phyloP scores from a whole-genome alignment of 2,888 invertebrate species.

The Drosophila helvetica region DNA sequence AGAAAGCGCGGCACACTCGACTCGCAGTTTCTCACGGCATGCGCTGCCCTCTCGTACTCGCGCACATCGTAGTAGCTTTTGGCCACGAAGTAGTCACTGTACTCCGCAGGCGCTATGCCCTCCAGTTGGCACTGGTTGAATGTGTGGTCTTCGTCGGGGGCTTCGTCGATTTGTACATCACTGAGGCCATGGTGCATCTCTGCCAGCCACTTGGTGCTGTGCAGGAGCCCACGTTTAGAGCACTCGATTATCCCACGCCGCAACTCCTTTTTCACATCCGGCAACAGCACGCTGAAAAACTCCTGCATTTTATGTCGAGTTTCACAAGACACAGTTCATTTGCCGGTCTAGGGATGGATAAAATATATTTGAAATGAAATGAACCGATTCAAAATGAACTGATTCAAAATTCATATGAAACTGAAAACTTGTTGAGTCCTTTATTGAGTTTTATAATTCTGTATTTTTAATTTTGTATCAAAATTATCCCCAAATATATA shows the following conservation, averaged over 20 bases:
- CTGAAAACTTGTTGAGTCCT: no score
- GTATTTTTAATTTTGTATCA: no score
- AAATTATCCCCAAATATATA: no score
- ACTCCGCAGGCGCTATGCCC: constrained; percentile 84
- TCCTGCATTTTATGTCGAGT: constrained; percentile 62
- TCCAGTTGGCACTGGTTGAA: constrained; percentile 65
- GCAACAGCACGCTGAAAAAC: constrained; percentile 85
- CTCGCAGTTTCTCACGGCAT: constrained; percentile 89
- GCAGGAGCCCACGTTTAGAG: constrained; percentile 90
- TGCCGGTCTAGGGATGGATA: no score
- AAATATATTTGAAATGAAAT: no score
- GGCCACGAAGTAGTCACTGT: constrained; percentile 90
- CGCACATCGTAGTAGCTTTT: constrained; percentile 95
- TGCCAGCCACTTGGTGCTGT: constrained; percentile 94
- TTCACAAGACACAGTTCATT: background rate
- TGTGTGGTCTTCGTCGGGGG: constrained; percentile 48
- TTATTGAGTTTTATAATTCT: no score
- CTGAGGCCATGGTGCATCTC: constrained; percentile 92
- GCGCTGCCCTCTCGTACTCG: constrained; percentile 94
- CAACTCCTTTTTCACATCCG: constrained; percentile 87
- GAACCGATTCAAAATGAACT: no score
- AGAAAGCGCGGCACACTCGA: constrained; percentile 92
- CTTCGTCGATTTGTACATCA: constrained; percentile 85
- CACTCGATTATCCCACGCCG: constrained; percentile 89
- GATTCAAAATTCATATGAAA: no score